A percentile compares a stretch with the other conserved stretches of the same genome.
Evolutionary conservation across 2,797 vertebrate species (phyloP).

Genomic region (Philypnodon macrostomus): DNA sequence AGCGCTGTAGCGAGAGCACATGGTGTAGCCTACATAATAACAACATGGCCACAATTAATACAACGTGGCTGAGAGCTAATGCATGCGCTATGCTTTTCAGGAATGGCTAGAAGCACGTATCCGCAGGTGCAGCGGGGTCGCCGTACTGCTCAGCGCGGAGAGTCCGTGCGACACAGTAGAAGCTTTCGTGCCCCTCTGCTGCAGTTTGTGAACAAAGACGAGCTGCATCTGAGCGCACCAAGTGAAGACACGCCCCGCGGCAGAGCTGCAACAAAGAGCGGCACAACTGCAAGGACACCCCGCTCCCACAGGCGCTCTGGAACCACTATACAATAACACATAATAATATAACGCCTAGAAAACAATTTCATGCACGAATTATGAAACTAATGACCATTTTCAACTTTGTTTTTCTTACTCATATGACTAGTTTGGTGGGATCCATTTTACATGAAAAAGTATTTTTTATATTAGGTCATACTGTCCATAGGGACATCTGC

Average conservation of each 20-base stretch:
- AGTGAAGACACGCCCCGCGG: slow-evolving; percentile 73
- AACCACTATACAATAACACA: too few relatives aligned
- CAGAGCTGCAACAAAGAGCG: slow-evolving; percentile 55
- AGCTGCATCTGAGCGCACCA: slow-evolving; percentile 54
- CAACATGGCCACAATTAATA: not conserved
- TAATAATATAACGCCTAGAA: too few relatives aligned
- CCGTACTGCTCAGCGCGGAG: not conserved
- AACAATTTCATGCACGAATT: too few relatives aligned
- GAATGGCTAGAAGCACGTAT: not conserved
- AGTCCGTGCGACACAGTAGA: not conserved
- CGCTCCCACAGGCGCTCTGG: not conserved
- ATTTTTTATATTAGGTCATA: too few relatives aligned
- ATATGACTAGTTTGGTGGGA: too few relatives aligned
- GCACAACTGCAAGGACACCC: slow-evolving; percentile 29
- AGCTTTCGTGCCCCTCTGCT: slow-evolving; percentile 17
- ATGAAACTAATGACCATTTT: too few relatives aligned
- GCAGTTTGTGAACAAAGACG: slow-evolving; percentile 74
- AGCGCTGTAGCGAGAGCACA: not conserved
- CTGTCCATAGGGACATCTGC: too few relatives aligned
- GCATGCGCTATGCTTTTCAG: not conserved
- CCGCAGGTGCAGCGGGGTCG: slow-evolving; percentile 1
- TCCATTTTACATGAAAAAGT: too few relatives aligned
- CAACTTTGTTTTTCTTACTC: too few relatives aligned
- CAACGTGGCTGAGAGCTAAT: not conserved
- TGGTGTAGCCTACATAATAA: slow-evolving; percentile 3